phyloP scores from a whole-genome alignment of 2,113 vertebrate species.

The Eupsittula cactorum region DNA sequence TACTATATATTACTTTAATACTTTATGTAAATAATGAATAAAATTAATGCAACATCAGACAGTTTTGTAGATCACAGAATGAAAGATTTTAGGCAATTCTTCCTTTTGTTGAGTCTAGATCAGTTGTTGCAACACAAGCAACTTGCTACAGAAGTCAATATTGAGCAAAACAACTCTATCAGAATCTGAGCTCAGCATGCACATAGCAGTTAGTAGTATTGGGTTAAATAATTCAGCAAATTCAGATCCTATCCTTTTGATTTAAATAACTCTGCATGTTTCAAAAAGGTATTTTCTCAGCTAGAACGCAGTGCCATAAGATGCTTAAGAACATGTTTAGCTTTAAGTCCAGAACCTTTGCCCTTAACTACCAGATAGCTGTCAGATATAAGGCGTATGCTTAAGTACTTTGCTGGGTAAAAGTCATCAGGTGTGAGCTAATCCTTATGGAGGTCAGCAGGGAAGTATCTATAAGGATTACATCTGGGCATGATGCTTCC shows the following conservation, averaged over 20 bases:
- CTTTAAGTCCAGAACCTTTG: not conserved
- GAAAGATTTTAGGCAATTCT: not conserved
- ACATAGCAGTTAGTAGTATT: not conserved
- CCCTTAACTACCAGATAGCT: not conserved
- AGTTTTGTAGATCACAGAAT: not conserved
- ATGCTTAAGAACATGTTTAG: not conserved
- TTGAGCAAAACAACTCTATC: not conserved
- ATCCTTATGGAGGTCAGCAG: not conserved
- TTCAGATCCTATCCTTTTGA: not conserved
- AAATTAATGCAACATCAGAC: not conserved
- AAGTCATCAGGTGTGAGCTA: not conserved
- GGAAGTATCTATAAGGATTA: not conserved
- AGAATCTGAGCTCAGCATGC: not conserved
- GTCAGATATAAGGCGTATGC: not conserved
- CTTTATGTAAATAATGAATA: not conserved
- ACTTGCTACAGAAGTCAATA: not conserved
- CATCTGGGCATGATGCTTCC: not conserved
- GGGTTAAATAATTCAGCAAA: not conserved
- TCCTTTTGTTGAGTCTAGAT: not conserved
- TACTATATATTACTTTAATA: not conserved
- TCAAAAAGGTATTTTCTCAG: not conserved
- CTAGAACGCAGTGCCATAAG: not conserved
- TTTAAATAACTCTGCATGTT: accelerated
- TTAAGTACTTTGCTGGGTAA: not conserved
- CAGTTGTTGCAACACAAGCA: not conserved